Evolutionary conservation across 2,888 invertebrate genomes (phyloP), one percentile per base, ranked within the genome.

Genomic region (Cheiracanthium punctorium): DNA sequence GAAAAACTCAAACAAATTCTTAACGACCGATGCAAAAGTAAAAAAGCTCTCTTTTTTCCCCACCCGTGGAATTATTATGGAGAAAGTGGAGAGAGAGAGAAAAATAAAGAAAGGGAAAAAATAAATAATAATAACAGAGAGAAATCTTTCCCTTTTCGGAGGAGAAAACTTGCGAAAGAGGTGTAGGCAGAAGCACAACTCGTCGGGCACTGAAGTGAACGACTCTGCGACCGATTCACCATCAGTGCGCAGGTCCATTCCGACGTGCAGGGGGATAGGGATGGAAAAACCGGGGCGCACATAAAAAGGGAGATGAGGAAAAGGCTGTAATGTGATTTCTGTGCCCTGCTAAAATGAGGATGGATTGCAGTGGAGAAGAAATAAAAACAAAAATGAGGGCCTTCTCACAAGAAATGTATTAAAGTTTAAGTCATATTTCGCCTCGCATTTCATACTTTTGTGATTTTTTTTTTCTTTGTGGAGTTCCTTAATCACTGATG

Each of bases 191-290:
- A 17, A 58, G 4, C 8, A 20, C 58, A 58, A 58, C 58, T 58
- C 58, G 58, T 24, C 58, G 58, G 24, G 58, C 58, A 58, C 58
- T 58, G 58, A 58, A 20, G 24, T 17, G 58, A 58, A 58, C 20
- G 58, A 58, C 20, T 58, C 58, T 24, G 4, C 58, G 20, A 58
- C 58, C 58, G 58, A 58, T 7, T 58, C 58, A 5, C 58, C 24
- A n/a, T 17, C 58, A 58, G 7, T 58, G 58, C 58, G 58, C 58
- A 58, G 24, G 58, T 58, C 58, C 58, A 58, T 58, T 58, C 17
- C 24, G 4, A 1, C 1, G 17, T 4, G 24, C 7, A 24, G 24
- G 24, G 58, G 58, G 20, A 24, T 24, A 24, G 58, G 58, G 24
- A 58, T 4, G 24, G 24, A 17, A 48, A 48, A 17, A 37, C n/a